phyloP scores from a whole-genome alignment of 2,113 vertebrate species.

The Myrmecobius fasciatus region DNA sequence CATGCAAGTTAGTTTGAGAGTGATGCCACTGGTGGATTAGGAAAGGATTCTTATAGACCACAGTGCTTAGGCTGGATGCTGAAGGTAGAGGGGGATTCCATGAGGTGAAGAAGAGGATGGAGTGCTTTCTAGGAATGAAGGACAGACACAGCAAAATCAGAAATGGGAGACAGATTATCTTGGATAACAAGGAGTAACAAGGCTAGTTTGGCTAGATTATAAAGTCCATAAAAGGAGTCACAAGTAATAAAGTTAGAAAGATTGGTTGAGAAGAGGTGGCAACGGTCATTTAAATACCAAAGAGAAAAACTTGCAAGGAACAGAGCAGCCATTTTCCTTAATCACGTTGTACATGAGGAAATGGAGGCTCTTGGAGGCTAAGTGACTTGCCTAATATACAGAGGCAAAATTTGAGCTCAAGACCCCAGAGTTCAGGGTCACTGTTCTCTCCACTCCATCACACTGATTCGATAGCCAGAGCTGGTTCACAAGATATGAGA shows the following conservation, averaged over 20 bases:
- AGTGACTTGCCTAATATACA: background rate
- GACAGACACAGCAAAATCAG: background rate
- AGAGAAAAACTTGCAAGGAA: background rate
- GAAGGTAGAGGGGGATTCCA: background rate
- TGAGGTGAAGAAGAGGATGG: background rate
- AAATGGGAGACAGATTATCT: background rate
- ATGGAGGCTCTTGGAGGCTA: background rate
- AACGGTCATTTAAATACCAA: background rate
- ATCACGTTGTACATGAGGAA: conserved; percentile 3
- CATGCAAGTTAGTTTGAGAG: background rate
- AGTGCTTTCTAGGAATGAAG: background rate
- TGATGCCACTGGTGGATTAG: background rate
- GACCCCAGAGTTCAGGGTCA: background rate
- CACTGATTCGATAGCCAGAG: background rate
- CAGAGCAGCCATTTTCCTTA: background rate
- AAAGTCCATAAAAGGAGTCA: background rate
- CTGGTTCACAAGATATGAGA: background rate
- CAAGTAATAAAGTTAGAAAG: background rate
- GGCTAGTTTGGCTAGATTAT: background rate
- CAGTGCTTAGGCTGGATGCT: background rate
- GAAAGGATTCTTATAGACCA: background rate
- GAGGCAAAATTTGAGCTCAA: background rate
- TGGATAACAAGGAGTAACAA: background rate
- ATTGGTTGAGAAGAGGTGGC: background rate
- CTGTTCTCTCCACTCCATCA: background rate